Conservation (phyloP, 2,113 vertebrate genomes). For the Ameiurus melas region DNA sequence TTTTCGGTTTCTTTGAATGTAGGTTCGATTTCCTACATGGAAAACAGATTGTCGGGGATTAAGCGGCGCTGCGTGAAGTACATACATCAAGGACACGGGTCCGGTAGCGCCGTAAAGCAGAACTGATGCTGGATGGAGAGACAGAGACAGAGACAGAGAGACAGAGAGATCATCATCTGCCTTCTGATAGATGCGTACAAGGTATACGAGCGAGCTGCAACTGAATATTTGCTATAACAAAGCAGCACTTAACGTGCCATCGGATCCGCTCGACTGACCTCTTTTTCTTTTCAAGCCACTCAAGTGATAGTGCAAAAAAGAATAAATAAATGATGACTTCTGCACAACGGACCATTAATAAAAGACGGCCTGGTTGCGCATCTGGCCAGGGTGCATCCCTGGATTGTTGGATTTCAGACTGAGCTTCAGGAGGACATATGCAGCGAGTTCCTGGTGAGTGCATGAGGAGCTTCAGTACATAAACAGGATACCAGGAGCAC, state of each 20-base stretch:
- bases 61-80: not conserved
- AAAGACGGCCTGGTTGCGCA: conserved; percentile 23
- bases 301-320: not conserved
- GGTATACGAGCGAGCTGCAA: not conserved
- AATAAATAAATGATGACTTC: conserved; percentile 5
- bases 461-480: conserved; percentile 12
- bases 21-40: not conserved
- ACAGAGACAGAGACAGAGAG: not conserved
- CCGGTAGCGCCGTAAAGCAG: not conserved
- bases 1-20: not conserved
- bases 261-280: not conserved
- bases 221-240: not conserved
- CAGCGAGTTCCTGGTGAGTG: not conserved
- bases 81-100: not conserved
- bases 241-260: not conserved
- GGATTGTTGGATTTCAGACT: conserved; percentile 35
- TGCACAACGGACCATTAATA: conserved; percentile 28
- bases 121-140: conserved; percentile 13
- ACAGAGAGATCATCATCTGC: not conserved
- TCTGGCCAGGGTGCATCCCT: conserved; percentile 11
- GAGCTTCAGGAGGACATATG: conserved; percentile 26
- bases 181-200: no score
- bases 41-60: not conserved
- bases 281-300: not conserved
- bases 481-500: not conserved